phyloP scores from a whole-genome alignment of 2,888 invertebrate species.

The Drepanosiphum platanoidis region DNA sequence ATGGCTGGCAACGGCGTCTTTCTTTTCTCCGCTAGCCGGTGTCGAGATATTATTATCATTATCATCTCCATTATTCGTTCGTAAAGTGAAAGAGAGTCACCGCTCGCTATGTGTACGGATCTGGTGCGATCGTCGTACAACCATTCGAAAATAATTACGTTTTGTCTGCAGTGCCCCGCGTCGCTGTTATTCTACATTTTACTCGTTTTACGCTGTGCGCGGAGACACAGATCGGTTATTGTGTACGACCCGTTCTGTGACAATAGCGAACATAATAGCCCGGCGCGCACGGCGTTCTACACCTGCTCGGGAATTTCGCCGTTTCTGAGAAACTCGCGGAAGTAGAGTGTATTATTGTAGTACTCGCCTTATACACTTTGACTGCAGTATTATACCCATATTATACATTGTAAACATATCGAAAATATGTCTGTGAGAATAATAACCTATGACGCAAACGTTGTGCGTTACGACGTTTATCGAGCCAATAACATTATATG shows the following conservation, averaged over 20 bases:
- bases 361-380: background rate
- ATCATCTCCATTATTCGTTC: background rate
- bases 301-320: background rate
- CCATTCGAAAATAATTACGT: background rate
- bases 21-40: background rate
- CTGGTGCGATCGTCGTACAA: background rate
- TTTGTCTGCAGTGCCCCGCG: background rate
- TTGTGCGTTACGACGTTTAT: no score
- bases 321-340: background rate
- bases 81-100: background rate
- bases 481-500: no score
- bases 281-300: no score
- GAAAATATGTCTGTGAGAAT: no score
- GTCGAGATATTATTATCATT: background rate
- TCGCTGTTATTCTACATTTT: background rate
- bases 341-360: background rate
- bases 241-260: background rate
- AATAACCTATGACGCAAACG: no score
- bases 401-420: no score
- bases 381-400: no score
- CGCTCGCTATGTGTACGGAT: background rate
- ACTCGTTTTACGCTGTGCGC: no score
- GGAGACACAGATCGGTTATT: background rate
- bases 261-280: background rate
- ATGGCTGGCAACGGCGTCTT: background rate